Evolutionary conservation across 2,797 vertebrate genomes (phyloP).

Genomic region (Alca torda): DNA sequence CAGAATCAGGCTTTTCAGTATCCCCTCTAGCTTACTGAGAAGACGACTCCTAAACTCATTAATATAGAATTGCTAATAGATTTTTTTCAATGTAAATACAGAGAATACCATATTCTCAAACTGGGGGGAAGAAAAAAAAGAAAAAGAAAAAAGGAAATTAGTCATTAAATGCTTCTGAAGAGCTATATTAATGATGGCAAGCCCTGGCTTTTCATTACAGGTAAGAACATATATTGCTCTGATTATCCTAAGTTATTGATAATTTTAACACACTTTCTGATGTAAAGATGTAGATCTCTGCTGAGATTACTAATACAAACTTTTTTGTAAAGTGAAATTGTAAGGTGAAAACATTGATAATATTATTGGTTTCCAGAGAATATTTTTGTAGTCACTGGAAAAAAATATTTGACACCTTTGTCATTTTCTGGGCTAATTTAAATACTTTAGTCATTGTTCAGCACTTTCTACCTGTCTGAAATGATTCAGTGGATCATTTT

Average conservation of each 20-base stretch:
- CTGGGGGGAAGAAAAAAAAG: no score
- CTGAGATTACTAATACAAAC: not conserved
- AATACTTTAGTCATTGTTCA: not conserved
- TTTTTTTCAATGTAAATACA: not conserved
- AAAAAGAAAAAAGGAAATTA: not conserved
- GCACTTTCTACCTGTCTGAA: not conserved
- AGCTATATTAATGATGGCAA: not conserved
- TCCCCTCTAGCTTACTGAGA: not conserved
- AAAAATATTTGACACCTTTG: not conserved
- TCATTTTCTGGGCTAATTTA: not conserved
- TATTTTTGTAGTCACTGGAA: not conserved
- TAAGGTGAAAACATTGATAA: not conserved
- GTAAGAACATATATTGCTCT: not conserved
- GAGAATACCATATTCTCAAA: not conserved
- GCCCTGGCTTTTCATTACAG: not conserved
- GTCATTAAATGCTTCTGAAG: not conserved
- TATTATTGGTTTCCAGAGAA: not conserved
- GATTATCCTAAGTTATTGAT: not conserved
- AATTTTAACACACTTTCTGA: not conserved
- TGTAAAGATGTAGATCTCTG: not conserved
- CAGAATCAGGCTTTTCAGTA: not conserved
- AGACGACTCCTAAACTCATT: not conserved
- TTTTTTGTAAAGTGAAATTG: not conserved
- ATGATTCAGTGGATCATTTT: not conserved
- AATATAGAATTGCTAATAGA: not conserved